phyloP scores from a whole-genome alignment of 2,888 invertebrate genomes.

The Pachymerium ferrugineum region DNA sequence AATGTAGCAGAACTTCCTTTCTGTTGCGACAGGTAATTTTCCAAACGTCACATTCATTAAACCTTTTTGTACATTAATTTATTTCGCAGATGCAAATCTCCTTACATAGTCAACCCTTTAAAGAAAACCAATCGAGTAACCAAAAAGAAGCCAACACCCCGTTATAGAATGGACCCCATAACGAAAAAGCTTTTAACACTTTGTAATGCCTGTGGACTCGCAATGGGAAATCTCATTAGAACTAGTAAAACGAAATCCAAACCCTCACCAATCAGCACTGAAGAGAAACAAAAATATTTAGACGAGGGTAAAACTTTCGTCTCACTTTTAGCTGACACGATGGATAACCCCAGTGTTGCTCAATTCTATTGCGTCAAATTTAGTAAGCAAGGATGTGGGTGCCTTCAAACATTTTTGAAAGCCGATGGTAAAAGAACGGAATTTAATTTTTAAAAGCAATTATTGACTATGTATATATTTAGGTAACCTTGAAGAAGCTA shows the following conservation, averaged over 20 bases:
- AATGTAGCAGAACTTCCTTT: not conserved
- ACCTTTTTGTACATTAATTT: not conserved
- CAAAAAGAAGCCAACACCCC: not conserved
- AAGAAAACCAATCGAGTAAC: not conserved
- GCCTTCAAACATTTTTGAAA: slow-evolving; percentile 35
- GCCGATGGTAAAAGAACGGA: slow-evolving; percentile 22
- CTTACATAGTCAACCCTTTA: slow-evolving; percentile 12
- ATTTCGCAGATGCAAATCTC: slow-evolving; percentile 23
- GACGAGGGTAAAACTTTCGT: slow-evolving; percentile 40
- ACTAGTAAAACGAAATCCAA: not conserved
- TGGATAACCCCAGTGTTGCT: slow-evolving; percentile 41
- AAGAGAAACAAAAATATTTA: slow-evolving; percentile 41
- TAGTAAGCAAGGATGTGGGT: slow-evolving; percentile 35
- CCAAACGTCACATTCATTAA: not conserved
- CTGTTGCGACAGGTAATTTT: slow-evolving; percentile 15
- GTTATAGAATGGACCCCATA: slow-evolving; percentile 7
- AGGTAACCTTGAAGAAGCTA: slow-evolving; percentile 36
- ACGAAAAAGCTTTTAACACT: slow-evolving; percentile 23
- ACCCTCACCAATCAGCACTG: not conserved
- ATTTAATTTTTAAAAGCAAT: not conserved
- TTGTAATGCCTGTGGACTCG: slow-evolving; percentile 31
- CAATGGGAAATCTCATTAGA: not conserved
- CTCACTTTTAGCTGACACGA: slow-evolving; percentile 37
- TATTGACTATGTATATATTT: not conserved
- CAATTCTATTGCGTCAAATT: slow-evolving; percentile 35